These are phyloP conservation scores for Drosophila leonis DNA, from an alignment of 2,888 invertebrate species.

Conservation along the genomic window DNA sequence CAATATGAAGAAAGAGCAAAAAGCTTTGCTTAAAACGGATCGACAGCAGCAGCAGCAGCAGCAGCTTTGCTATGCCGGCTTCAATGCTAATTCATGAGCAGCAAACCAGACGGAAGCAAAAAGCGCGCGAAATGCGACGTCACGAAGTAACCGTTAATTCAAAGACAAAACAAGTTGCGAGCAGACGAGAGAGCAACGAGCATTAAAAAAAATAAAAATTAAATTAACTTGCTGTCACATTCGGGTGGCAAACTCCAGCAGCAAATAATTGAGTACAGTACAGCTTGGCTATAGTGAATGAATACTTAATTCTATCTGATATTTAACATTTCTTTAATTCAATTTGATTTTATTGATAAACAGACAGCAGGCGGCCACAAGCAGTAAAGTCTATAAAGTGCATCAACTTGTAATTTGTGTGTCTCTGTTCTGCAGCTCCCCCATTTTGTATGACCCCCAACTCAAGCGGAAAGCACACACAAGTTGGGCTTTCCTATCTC, in stretches of 20 bases:
- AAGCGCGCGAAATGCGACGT: slow-evolving; percentile 59
- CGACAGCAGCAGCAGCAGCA: slow-evolving; percentile 9
- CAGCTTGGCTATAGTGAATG: background rate
- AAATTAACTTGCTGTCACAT: slow-evolving; percentile 7
- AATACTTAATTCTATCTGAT: too few species aligned
- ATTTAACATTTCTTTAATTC: background rate
- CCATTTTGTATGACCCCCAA: slow-evolving; percentile 30
- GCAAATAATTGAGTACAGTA: slow-evolving; percentile 36
- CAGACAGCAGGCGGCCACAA: background rate
- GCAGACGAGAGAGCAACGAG: background rate
- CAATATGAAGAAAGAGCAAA: slow-evolving; percentile 9
- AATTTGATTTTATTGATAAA: slow-evolving; percentile 12
- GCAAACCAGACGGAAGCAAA: slow-evolving; percentile 20
- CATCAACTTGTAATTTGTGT: slow-evolving; percentile 29
- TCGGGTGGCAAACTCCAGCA: slow-evolving; percentile 8
- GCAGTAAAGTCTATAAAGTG: slow-evolving; percentile 16
- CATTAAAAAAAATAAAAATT: slow-evolving; percentile 14
- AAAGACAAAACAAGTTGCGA: slow-evolving; percentile 42
- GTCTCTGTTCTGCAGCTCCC: slow-evolving; percentile 30
- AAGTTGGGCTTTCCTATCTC: slow-evolving; percentile 34
- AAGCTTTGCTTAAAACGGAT: slow-evolving; percentile 26
- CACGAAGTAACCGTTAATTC: slow-evolving; percentile 51
- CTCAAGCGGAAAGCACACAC: slow-evolving; percentile 51
- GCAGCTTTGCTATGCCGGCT: slow-evolving; percentile 43
- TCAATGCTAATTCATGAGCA: slow-evolving; percentile 28